These are phyloP conservation scores for Trochalopteron elliotii DNA, from an alignment of 2,113 vertebrate genomes.

Conservation along the genomic window DNA sequence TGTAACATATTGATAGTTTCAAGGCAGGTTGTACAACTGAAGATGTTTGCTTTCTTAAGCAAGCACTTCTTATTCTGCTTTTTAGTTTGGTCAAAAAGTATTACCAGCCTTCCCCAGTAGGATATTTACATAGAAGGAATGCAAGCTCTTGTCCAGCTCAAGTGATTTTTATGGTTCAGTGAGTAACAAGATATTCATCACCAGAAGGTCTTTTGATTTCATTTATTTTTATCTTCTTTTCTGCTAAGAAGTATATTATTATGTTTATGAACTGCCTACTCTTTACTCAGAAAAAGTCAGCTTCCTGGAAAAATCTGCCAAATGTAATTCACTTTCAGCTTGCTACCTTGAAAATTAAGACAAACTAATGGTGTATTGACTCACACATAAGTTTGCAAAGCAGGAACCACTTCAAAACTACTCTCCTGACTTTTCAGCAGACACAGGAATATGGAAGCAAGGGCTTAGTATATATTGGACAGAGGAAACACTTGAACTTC, in stretches of 20 bases:
- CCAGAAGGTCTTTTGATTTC: neutral
- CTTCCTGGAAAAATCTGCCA: neutral
- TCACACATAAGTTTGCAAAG: neutral
- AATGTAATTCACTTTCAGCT: neutral
- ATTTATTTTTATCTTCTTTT: neutral
- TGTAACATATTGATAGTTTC: neutral
- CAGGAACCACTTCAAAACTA: neutral
- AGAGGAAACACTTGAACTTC: neutral
- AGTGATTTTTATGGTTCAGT: slow-evolving; percentile 26
- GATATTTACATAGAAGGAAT: slow-evolving; percentile 32
- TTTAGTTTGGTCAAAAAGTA: slow-evolving; percentile 7
- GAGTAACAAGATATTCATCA: slow-evolving; percentile 20
- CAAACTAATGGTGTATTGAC: neutral
- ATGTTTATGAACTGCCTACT: neutral
- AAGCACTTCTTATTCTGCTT: slow-evolving; percentile 7
- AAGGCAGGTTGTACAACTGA: neutral
- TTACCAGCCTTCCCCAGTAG: neutral
- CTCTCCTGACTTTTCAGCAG: neutral
- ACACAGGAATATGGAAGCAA: neutral
- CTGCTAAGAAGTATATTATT: neutral
- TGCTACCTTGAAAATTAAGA: neutral
- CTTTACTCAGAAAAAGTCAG: neutral
- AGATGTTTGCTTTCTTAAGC: slow-evolving; percentile 25
- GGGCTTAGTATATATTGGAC: neutral
- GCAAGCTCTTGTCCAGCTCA: neutral